Evolutionary conservation across 2,888 invertebrate genomes (phyloP).

Genomic region (Myopa tessellatipennis): DNA sequence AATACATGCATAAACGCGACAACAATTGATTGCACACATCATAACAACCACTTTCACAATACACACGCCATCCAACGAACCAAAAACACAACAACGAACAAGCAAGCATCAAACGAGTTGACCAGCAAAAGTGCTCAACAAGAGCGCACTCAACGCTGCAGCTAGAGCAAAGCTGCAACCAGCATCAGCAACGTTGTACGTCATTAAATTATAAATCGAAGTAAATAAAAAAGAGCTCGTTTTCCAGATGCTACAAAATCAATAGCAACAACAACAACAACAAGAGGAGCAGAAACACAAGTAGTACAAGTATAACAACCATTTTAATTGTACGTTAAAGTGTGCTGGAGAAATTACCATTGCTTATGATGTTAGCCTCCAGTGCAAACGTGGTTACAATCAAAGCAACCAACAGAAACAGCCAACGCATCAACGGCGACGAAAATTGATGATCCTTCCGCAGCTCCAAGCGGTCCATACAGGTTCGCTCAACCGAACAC

Average conservation of each 20-base stretch:
- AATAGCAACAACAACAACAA: too few species aligned
- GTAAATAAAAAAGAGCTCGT: background rate
- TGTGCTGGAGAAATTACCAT: constrained; percentile 47
- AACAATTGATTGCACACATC: background rate
- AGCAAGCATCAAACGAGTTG: background rate
- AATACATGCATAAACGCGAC: constrained; percentile 2
- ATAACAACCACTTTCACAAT: constrained; percentile 35
- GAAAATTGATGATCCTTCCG: constrained; percentile 30
- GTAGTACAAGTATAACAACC: background rate
- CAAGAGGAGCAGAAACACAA: background rate
- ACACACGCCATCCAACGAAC: background rate
- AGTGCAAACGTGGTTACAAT: constrained; percentile 46
- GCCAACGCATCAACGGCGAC: constrained; percentile 42
- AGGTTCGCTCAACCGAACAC: background rate
- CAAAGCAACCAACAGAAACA: constrained; percentile 43
- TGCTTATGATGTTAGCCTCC: constrained; percentile 28
- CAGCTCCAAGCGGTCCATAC: background rate
- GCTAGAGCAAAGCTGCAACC: background rate
- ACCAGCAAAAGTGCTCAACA: too few species aligned
- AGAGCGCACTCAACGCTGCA: background rate
- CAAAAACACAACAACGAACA: background rate
- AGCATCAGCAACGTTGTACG: background rate
- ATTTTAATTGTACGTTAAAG: background rate
- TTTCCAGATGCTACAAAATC: too few species aligned
- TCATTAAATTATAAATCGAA: background rate